Base-by-base conservation (phyloP, 2,797 vertebrate species). In the Kryptolebias ocellatus region DNA sequence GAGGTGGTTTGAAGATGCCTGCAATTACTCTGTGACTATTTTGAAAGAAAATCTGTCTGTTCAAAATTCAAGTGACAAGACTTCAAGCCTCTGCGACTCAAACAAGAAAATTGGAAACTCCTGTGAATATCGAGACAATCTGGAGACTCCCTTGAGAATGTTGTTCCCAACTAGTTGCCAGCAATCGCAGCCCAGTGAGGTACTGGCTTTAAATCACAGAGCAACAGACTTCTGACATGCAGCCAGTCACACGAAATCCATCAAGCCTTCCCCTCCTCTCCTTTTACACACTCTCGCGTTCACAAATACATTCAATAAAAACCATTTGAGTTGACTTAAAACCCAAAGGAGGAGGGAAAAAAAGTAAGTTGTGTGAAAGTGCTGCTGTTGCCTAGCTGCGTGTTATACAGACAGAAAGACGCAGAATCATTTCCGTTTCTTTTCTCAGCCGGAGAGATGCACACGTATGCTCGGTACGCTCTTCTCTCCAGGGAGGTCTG, bases 401-500 rank as follows among this genome's bases (percentile, higher is more conserved):
- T 72, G 72, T 66, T 75, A 78, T 64, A 66, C 74, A 74, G 74
- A 80, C 76, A 76, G 77, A 85, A 76, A 74, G 84, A 84, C 4
- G 50, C 57, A 17, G 78, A 78, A 81, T 83, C 73, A 81, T 80
- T 90, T 85, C 79, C 65, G 58, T 67, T 84, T 67, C 62, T 67
- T 66, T 70, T 67, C 65, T 64, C 57, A 59, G 54, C 51, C 74
- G 29, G 60, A 81, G 71, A 83, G 71, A 74, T 60, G 72, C 61
- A 18, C 85, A 78, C 44, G 62, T 81, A 76, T 37, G 57, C 71
- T 85, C 74, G 64, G 66, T 67, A 55, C 65, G 29, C 50, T 66
- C 60, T 14, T 64, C 83, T 81, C 75, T 70, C 83, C 73, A 10
- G 78, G 90, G 92, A 90, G 91, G 90, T 91, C 90, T 84, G 72